These are phyloP conservation scores for Buphagus erythrorhynchus DNA, from an alignment of 2,797 vertebrate genomes.

Conservation along the genomic window DNA sequence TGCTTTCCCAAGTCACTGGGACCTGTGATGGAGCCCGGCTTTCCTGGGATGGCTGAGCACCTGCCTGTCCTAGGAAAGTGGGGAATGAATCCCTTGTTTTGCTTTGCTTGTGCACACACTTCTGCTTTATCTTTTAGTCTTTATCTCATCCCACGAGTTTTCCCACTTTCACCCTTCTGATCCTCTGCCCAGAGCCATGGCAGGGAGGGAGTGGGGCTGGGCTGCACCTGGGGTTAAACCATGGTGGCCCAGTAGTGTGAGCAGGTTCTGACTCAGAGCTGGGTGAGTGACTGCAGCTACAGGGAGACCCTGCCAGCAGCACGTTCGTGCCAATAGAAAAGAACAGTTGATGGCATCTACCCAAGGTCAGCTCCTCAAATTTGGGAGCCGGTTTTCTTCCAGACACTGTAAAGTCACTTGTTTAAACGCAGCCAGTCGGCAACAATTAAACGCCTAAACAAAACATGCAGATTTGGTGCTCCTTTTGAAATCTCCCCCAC, in stretches of 20 bases:
- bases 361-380: constrained; percentile 80
- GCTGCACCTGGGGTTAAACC: not conserved
- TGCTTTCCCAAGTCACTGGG: not conserved
- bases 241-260: not conserved
- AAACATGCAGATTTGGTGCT: constrained; percentile 68
- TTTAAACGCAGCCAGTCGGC: constrained; percentile 76
- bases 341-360: constrained; percentile 78
- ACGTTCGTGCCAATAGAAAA: constrained; percentile 73
- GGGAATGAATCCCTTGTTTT: not conserved
- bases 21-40: not conserved
- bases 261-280: constrained; percentile 53
- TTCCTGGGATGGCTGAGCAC: not conserved
- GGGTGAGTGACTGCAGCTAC: constrained; percentile 27
- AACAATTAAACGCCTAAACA: constrained; percentile 76
- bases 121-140: not conserved
- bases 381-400: constrained; percentile 76
- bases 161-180: fast-evolving
- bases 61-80: not conserved
- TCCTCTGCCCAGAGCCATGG: not conserved
- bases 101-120: not conserved
- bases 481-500: constrained; percentile 59
- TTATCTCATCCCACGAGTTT: not conserved
- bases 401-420: constrained; percentile 74
- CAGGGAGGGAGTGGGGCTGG: not conserved
- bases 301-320: constrained; percentile 70